Evolutionary conservation across 2,113 vertebrate genomes (phyloP), one percentile per base, ranked within the genome.

Genomic region (Arenaria interpres): DNA sequence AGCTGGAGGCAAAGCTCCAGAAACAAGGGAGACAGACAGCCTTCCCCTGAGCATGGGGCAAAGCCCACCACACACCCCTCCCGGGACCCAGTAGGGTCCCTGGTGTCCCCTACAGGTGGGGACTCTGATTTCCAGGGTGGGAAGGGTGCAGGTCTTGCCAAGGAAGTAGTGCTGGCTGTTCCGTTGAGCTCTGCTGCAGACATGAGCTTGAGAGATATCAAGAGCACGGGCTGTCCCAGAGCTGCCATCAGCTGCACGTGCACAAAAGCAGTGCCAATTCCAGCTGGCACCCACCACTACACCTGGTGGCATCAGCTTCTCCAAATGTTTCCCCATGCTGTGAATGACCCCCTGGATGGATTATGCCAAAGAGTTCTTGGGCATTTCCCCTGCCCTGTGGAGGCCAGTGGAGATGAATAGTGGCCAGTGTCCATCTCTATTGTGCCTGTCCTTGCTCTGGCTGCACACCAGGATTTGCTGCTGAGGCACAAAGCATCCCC

Each of bases 241-340:
- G 85, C 53, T 59, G 73, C 39, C 53, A 23, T 13, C 56, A 37
- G 75, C 79, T n/a, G 32, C 41, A 53, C 15, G 4, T 25, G 16
- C 48, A 41, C 3, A 30, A 43, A 54, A 11, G 2, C 45, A 80
- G 45, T 35, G 35, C 21, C 28, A 14, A 39, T 37, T 67, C 84
- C 69, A 81, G 35, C 33, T 37, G 60, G 21, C n/a, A 51, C 10
- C 48, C 63, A 35, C 32, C 25, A 19, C 56, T 20, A 19, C 62
- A 12, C 0, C 0, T 0, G 5, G 25, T 17, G 57, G 18, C 50
- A 85, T 12, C 50, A 79, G 5, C 22, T n/a, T 57, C 27, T 37
- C 54, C 50, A 24, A 6, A 4, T 11, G 15, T 72, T 90, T 41
- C 32, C 71, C 9, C 2, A 0, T 21, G 74, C 62, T 50, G 37